Evolutionary conservation across 2,888 invertebrate genomes (phyloP), one percentile per base, ranked within the genome.

Genomic region (Microctonus aethiopoides): DNA sequence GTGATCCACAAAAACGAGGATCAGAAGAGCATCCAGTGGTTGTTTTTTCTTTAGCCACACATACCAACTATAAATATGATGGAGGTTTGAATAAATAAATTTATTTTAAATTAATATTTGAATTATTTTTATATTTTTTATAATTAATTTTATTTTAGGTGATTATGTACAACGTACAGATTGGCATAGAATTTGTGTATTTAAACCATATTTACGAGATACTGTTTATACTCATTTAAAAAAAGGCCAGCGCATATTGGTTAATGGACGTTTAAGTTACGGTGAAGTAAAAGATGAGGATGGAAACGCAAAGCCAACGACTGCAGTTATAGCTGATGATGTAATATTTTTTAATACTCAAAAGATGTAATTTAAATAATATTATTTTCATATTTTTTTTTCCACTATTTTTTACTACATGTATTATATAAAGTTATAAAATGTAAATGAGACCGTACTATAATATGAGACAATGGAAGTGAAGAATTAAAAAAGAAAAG

Each of bases 121-220:
- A 22, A 36, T 24, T 63, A 61, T 39, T 60, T 39, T 60, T 36
- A 36, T 63, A 13, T 32, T 39, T n/a, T 22, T n/a, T 22, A 29
- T 2, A 11, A 11, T 59, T 29, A 13, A 0, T 29, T 52, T 65
- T 39, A 61, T n/a, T n/a, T n/a, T 90, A 83, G 96, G 95, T 5
- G 95, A 95, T 77, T 89, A 93, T 81, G 87, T 93, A 64, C 95
- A 96, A 83, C 92, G 94, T 79, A 96, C 96, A 9, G 96, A 97
- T 77, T 97, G 97, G 97, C 97, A 97, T 86, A 89, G 95, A 79
- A 87, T 97, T 61, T 93, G 94, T 78, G 93, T 97, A 7, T 97
- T 97, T 84, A 95, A 92, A 81, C 96, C 95, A 2, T 90, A 90
- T 67, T 89, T 98, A 1, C 89, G 96, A 46, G 95, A 96, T 32